These are phyloP conservation scores for Oryzias sinensis DNA, from an alignment of 2,797 vertebrate species.

Conservation along the genomic window DNA sequence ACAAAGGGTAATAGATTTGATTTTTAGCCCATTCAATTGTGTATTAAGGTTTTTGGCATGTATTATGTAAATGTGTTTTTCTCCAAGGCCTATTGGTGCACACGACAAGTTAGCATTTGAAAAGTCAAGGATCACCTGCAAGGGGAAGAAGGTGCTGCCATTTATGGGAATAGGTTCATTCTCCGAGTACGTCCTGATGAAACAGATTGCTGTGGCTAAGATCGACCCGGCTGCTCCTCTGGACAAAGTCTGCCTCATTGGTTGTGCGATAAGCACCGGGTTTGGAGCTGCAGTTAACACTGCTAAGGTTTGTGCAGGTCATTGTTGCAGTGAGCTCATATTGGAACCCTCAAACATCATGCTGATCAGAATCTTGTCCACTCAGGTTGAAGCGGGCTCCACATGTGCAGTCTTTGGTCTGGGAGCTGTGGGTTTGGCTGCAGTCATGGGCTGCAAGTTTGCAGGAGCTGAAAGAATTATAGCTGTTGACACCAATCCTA, in stretches of 20 bases:
- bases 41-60: not conserved
- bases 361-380: too few relatives aligned
- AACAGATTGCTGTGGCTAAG: constrained; percentile 86
- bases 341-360: too few relatives aligned
- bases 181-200: constrained; percentile 90
- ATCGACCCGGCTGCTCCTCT: constrained; percentile 85
- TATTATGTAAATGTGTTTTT: not conserved
- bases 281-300: constrained; percentile 93
- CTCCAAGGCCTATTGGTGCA: not conserved
- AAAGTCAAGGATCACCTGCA: constrained; percentile 82
- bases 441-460: constrained; percentile 91
- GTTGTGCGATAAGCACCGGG: constrained; percentile 91
- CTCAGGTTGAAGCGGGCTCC: constrained; percentile 25
- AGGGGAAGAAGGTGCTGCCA: constrained; percentile 85
- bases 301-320: constrained; percentile 77
- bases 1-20: constrained; percentile 83
- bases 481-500: constrained; percentile 87
- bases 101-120: not conserved
- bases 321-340: not conserved
- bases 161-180: constrained; percentile 93
- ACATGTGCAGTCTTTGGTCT: constrained; percentile 84
- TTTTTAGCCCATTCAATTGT: not conserved
- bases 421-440: constrained; percentile 91
- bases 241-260: constrained; percentile 91
- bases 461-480: constrained; percentile 91